Percentiles rank a stretch among this genome's conserved stretches.
Evolutionary conservation across 2,113 vertebrate species (phyloP).

Genomic region (Epinephelus moara): DNA sequence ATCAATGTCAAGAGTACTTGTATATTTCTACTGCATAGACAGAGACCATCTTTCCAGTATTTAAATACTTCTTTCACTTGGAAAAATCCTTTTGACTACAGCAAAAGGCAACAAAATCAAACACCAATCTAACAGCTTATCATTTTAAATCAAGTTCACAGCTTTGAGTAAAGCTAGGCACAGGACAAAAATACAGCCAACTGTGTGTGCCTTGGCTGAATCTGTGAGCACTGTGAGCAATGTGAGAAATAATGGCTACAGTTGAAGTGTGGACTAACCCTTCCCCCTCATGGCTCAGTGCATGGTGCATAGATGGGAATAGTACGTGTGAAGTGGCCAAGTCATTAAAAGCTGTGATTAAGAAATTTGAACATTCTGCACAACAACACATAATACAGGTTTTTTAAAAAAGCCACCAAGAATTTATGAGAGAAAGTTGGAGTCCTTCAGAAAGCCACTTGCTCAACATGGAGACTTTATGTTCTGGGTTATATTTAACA

Average conservation of each 20-base stretch:
- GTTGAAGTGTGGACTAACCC: conserved; percentile 47
- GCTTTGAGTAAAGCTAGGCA: conserved; percentile 31
- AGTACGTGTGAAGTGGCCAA: conserved; percentile 21
- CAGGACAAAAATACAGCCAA: conserved; percentile 29
- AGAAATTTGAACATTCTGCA: conserved; percentile 13
- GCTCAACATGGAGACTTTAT: not conserved
- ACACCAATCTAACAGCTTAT: conserved; percentile 1
- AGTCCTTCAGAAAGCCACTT: not conserved
- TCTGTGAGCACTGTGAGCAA: conserved; percentile 23
- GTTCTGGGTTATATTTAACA: conserved; percentile 42
- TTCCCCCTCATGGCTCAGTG: conserved; percentile 13
- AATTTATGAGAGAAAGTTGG: not conserved
- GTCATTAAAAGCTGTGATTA: conserved; percentile 28
- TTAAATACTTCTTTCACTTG: not conserved
- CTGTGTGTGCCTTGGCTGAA: conserved; percentile 37
- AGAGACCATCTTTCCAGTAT: too few species aligned
- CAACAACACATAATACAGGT: conserved; percentile 5
- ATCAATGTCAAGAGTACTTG: too few species aligned
- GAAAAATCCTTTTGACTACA: not conserved
- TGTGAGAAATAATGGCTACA: conserved; percentile 33
- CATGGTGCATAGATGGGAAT: conserved; percentile 8
- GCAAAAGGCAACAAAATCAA: conserved; percentile 13
- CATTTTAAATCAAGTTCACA: conserved; percentile 42
- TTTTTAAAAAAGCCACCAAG: not conserved
- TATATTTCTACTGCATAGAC: too few species aligned